These are phyloP conservation scores for Pantelozetes paolii DNA, from an alignment of 2,888 invertebrate species.

Conservation along the genomic window DNA sequence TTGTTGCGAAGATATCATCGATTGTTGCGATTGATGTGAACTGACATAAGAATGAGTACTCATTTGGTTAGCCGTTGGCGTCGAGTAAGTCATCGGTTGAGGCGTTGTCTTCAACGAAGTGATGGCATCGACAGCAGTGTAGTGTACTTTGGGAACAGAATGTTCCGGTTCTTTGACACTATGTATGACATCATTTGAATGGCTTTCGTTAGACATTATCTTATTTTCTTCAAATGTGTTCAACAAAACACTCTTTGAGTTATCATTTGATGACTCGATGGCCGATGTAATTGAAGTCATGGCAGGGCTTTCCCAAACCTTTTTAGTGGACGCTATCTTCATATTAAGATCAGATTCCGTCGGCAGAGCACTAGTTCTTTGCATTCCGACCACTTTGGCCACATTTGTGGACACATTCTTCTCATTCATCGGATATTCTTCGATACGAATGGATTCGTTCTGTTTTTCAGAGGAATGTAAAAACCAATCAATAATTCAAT, in stretches of 20 bases:
- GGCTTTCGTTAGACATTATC: neutral
- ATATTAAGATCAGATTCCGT: constrained; percentile 73
- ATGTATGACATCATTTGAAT: neutral
- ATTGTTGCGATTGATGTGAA: constrained; percentile 12
- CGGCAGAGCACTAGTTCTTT: constrained; percentile 45
- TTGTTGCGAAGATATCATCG: neutral
- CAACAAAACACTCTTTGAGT: neutral
- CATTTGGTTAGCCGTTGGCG: constrained; percentile 9
- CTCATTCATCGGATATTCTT: neutral
- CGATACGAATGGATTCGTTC: constrained; percentile 1
- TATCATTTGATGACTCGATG: neutral
- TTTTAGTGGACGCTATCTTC: constrained; percentile 90
- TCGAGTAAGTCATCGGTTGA: neutral
- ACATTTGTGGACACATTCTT: constrained; percentile 9
- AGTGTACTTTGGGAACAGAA: neutral
- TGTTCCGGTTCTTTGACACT: neutral
- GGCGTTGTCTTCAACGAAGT: neutral
- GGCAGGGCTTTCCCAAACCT: constrained; percentile 54
- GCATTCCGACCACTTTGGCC: constrained; percentile 41
- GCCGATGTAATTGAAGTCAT: neutral
- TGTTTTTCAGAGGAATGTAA: neutral
- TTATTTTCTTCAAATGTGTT: constrained; percentile 1
- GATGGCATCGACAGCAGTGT: neutral
- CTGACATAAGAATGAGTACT: neutral
- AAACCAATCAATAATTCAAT: neutral